These are phyloP conservation scores for Actinia tenebrosa DNA, from an alignment of 64 coral and sea anemone genomes.

Conservation along the genomic window DNA sequence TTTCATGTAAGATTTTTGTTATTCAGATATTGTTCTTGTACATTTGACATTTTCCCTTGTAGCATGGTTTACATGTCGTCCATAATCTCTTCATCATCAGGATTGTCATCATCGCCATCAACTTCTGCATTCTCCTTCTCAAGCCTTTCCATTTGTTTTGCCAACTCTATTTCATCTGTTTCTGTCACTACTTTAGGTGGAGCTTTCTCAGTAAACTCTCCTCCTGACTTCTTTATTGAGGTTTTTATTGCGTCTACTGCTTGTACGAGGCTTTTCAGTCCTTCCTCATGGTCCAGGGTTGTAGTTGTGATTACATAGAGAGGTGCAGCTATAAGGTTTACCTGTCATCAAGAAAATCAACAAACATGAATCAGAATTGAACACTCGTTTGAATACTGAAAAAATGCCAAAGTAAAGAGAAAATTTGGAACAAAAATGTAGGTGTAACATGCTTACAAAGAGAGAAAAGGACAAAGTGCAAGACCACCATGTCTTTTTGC, in stretches of 20 bases:
- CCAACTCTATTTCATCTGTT: slow-evolving; percentile 87
- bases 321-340: slow-evolving; percentile 96
- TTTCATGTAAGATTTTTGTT: neutral
- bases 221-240: slow-evolving; percentile 68
- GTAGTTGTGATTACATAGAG: slow-evolving; percentile 97
- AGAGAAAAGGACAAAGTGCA: no score
- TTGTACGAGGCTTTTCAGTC: slow-evolving; percentile 66
- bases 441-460: no score
- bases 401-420: no score
- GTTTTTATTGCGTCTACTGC: slow-evolving; percentile 78
- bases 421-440: no score
- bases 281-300: slow-evolving; percentile 89
- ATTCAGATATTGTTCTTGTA: neutral
- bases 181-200: slow-evolving; percentile 97
- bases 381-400: no score
- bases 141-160: slow-evolving; percentile 96
- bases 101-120: slow-evolving; percentile 94
- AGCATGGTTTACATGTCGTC: slow-evolving; percentile 52
- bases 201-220: slow-evolving; percentile 87
- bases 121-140: slow-evolving; percentile 97
- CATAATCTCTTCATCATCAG: slow-evolving; percentile 88
- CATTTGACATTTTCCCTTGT: neutral
- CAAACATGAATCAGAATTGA: no score
- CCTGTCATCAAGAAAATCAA: slow-evolving; percentile 24
- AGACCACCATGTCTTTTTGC: no score